phyloP scores from a whole-genome alignment of 2,888 invertebrate species.

The Apantesis nais region DNA sequence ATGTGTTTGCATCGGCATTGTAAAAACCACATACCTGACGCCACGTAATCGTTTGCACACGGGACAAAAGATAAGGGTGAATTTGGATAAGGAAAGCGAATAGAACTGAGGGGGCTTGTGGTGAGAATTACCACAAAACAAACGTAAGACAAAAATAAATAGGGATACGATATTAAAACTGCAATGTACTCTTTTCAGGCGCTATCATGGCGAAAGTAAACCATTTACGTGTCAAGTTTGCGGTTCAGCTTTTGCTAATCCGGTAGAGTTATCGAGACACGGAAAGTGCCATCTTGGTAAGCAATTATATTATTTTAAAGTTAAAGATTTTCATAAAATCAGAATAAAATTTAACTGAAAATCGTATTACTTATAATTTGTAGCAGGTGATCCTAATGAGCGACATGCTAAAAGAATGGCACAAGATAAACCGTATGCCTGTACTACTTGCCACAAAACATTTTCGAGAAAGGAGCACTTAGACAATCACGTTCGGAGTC shows the following conservation, averaged over 20 bases:
- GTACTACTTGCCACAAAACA: constrained; percentile 93
- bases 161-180: not conserved
- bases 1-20: no score
- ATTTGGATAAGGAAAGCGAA: not conserved
- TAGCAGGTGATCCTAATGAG: constrained; percentile 84
- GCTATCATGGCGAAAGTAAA: constrained; percentile 94
- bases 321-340: not conserved
- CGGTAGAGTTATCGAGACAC: constrained; percentile 91
- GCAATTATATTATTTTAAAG: constrained; percentile 14
- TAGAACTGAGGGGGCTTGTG: no score
- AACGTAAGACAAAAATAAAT: no score
- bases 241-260: constrained; percentile 93
- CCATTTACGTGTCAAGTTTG: constrained; percentile 93
- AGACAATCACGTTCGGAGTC: constrained; percentile 93
- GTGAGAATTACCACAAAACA: not conserved
- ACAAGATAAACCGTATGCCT: constrained; percentile 94
- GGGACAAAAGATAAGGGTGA: not conserved
- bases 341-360: not conserved
- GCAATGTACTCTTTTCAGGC: constrained; percentile 68
- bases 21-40: no score
- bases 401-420: constrained; percentile 93
- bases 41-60: not conserved
- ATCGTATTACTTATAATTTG: constrained; percentile 12
- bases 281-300: constrained; percentile 94
- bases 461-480: constrained; percentile 95